Percentiles rank a stretch among this genome's conserved stretches.
Evolutionary conservation across 2,797 vertebrate species (phyloP).

Genomic region (Galago senegalensis): DNA sequence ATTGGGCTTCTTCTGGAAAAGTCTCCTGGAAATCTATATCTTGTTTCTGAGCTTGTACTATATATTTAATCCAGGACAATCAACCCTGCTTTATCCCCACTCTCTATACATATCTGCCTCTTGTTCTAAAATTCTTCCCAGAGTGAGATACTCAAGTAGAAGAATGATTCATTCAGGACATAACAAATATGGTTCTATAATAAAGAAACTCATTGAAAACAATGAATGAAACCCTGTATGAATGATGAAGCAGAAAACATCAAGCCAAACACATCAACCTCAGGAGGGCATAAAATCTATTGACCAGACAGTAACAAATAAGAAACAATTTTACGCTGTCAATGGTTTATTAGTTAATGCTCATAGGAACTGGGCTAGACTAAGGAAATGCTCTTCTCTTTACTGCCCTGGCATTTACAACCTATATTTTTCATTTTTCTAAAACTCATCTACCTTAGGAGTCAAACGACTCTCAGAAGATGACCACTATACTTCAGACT

Average conservation of each 20-base stretch:
- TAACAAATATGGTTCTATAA: background rate
- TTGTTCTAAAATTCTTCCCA: background rate
- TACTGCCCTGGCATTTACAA: background rate
- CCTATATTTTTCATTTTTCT: background rate
- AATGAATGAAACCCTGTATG: background rate
- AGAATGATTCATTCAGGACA: background rate
- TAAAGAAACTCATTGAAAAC: background rate
- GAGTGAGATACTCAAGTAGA: background rate
- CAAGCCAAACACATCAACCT: background rate
- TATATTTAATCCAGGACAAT: background rate
- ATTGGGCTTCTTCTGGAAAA: too few species aligned
- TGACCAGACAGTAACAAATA: background rate
- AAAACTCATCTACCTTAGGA: background rate
- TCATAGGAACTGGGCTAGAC: background rate
- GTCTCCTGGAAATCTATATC: background rate
- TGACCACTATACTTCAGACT: fast-evolving
- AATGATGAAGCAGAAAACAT: background rate
- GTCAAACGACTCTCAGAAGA: background rate
- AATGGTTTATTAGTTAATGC: background rate
- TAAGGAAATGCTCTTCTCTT: background rate
- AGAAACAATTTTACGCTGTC: background rate
- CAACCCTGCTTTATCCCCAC: background rate
- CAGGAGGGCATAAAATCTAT: background rate
- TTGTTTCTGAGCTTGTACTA: background rate
- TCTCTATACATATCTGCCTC: background rate